A percentile compares a stretch with the other conserved stretches of the same genome.
Conservation (phyloP, 2,888 invertebrate genomes). For the Perithous albicinctus region DNA sequence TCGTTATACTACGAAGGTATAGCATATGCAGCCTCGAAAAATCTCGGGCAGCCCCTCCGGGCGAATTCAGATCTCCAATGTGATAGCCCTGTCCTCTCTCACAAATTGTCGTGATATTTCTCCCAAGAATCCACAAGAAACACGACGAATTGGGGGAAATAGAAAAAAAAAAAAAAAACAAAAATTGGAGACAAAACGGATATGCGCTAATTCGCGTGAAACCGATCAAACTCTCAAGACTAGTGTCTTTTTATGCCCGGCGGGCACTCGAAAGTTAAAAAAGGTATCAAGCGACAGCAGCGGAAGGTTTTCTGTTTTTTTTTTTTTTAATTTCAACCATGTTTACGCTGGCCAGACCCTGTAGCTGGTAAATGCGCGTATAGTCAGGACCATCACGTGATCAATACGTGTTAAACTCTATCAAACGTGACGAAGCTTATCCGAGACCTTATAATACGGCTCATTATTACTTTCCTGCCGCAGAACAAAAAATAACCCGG, state of each 20-base stretch:
- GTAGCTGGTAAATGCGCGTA: neutral
- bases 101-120: neutral
- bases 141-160: neutral
- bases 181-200: too few relatives aligned
- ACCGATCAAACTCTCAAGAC: too few relatives aligned
- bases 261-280: too few relatives aligned
- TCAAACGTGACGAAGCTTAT: slow-evolving; percentile 57
- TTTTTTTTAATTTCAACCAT: neutral
- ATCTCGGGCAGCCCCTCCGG: slow-evolving; percentile 12
- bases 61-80: neutral
- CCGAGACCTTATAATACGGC: slow-evolving; percentile 8
- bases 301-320: slow-evolving; percentile 19
- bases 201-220: too few relatives aligned
- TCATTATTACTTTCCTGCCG: slow-evolving; percentile 1
- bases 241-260: too few relatives aligned
- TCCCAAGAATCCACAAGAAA: neutral
- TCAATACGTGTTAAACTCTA: slow-evolving; percentile 38
- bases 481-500: neutral
- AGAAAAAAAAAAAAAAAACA: neutral
- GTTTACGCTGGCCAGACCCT: neutral
- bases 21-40: slow-evolving; percentile 38
- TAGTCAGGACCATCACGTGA: slow-evolving; percentile 45
- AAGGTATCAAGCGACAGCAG: neutral
- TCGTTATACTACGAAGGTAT: slow-evolving; percentile 27
- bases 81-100: neutral